A percentile compares a stretch with the other conserved stretches of the same genome.
phyloP scores from a whole-genome alignment of 2,888 invertebrate species.

The Barypeithes pellucidus region DNA sequence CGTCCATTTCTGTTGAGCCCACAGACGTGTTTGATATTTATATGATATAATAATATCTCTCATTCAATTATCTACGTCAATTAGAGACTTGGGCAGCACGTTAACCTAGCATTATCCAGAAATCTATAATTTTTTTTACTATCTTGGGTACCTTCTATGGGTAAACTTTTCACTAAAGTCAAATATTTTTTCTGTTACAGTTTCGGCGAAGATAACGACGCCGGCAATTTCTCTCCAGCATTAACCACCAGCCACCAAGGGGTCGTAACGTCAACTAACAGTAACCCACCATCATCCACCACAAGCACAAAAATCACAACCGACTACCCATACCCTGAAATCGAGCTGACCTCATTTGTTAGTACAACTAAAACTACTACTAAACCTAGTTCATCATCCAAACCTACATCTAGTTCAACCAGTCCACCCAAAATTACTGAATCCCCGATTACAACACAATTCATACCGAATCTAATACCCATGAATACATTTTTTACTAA shows the following conservation, averaged over 20 bases:
- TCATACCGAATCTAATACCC: constrained; percentile 45
- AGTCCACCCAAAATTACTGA: constrained; percentile 33
- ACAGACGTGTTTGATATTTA: too few relatives aligned
- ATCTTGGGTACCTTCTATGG: too few relatives aligned
- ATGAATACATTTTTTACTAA: constrained; percentile 55
- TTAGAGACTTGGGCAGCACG: too few relatives aligned
- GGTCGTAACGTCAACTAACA: constrained; percentile 45
- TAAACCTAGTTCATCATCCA: constrained; percentile 26
- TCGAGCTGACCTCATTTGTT: constrained; percentile 18
- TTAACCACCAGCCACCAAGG: neutral
- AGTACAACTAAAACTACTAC: constrained; percentile 48
- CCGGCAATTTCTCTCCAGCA: constrained; percentile 9
- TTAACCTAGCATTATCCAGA: too few relatives aligned
- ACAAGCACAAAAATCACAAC: constrained; percentile 39
- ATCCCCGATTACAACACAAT: constrained; percentile 1
- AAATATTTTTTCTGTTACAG: constrained; percentile 15
- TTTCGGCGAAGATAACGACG: constrained; percentile 5
- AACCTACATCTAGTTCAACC: constrained; percentile 17
- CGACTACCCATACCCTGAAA: constrained; percentile 42
- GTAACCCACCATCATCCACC: constrained; percentile 40
- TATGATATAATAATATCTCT: too few relatives aligned
- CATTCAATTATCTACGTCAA: too few relatives aligned
- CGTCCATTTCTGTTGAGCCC: too few relatives aligned
- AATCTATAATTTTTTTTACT: too few relatives aligned
- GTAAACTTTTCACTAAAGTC: too few relatives aligned